Evolutionary conservation across 2,113 vertebrate species (phyloP), one percentile per base, ranked within the genome.

Genomic region (Motacilla alba): DNA sequence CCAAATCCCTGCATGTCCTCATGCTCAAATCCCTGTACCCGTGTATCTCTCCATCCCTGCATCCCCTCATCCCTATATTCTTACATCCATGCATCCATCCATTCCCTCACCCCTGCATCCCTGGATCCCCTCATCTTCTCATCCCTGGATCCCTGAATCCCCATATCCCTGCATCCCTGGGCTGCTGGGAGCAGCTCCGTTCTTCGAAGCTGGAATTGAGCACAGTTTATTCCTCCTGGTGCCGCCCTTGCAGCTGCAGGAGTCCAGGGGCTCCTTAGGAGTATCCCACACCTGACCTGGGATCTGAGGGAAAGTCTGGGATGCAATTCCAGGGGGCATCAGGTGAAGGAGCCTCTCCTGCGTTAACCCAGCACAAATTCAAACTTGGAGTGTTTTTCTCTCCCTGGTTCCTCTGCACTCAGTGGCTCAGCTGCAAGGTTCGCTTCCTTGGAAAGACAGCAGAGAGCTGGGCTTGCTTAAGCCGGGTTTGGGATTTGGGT

Each of bases 71-170:
- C n/a, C n/a, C n/a, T n/a, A n/a, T n/a, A n/a, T n/a, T n/a, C n/a
- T n/a, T n/a, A n/a, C n/a, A n/a, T n/a, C n/a, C n/a, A n/a, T n/a
- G n/a, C n/a, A n/a, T n/a, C n/a, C n/a, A n/a, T n/a, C n/a, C n/a
- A n/a, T n/a, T n/a, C n/a, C n/a, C n/a, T n/a, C n/a, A n/a, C n/a
- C n/a, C 23, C n/a, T 10, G 23, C 1, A 20, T 28, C 37, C 30
- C 3, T 11, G 1, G 1, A 20, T 27, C 35, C 17, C 37, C 27
- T 4, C 3, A 4, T 60, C 20, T 33, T 16, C 8, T 0, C 0
- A 19, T 49, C 56, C 39, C 39, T 10, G 6, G 1, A 28, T 20
- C 37, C 33, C 49, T 31, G 27, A 1, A 20, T 26, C n/a, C 22
- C 17, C 27, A 4, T 0, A 43, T 20, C 39, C n/a, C n/a, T 2